phyloP scores from a whole-genome alignment of 2,113 vertebrate genomes.

The Ptychochromis oligacanthus region DNA sequence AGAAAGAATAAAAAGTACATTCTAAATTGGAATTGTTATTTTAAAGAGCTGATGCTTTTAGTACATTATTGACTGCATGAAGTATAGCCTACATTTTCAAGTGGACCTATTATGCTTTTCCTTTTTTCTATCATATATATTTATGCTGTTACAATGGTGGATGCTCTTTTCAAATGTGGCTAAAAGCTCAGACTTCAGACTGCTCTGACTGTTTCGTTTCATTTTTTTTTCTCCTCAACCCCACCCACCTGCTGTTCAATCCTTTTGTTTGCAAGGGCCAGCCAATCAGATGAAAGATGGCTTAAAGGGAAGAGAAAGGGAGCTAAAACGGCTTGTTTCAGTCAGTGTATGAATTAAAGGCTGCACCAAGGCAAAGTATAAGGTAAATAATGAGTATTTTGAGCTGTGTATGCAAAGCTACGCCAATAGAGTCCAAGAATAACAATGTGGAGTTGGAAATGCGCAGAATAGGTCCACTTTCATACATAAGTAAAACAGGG shows the following conservation, averaged over 20 bases:
- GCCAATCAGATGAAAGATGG: not conserved
- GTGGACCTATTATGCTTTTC: too few species aligned
- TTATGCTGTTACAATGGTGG: not conserved
- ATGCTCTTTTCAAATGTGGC: not conserved
- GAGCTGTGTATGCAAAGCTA: not conserved
- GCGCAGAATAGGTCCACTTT: not conserved
- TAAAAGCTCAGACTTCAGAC: not conserved
- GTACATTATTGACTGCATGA: too few species aligned
- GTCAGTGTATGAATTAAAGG: not conserved
- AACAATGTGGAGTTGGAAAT: not conserved
- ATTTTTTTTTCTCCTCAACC: not conserved
- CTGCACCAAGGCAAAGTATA: fast-evolving
- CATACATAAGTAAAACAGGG: not conserved
- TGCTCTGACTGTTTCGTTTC: not conserved
- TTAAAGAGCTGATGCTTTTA: not conserved
- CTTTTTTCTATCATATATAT: too few species aligned
- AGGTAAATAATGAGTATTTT: too few species aligned
- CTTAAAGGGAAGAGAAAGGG: not conserved
- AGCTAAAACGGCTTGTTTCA: not conserved
- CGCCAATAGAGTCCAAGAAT: too few species aligned
- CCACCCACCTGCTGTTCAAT: not conserved
- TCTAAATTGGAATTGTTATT: not conserved
- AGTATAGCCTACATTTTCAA: too few species aligned
- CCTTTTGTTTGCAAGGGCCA: not conserved
- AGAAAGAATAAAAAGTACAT: not conserved